Base-by-base conservation (phyloP, 2,113 vertebrate genomes). In the Chloropsis hardwickii region DNA sequence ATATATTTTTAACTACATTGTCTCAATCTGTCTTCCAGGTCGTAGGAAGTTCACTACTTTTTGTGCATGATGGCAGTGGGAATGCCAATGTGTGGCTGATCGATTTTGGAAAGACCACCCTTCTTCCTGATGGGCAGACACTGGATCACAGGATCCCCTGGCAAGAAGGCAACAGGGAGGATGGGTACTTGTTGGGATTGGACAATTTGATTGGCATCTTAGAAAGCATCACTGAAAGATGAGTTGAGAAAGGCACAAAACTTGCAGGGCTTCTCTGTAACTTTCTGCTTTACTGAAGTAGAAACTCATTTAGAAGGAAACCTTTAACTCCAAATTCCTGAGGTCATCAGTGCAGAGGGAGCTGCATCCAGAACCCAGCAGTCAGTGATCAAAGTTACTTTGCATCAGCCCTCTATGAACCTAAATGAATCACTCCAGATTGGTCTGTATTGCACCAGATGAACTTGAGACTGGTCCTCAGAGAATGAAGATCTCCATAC, bases 41-140 rank as follows among this genome's bases (percentile, higher is more conserved):
- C 15, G 99, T 99, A n/a, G 99, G 99, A 95, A 99, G 99, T 97
- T 99, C 99, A 19, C 98, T 99, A 83, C 98, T 99, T 94, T 99
- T 99, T 92, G 99, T 99, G 92, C 99, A 99, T 5, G 99, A 99
- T 96, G 98, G 98, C 91, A 99, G 97, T 28, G 98, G 98, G 69
- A 98, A 97, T 11, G 99, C 99, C 5, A 98, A 99, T 16, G 98
- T 99, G 62, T 99, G 99, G 99, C 98, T 99, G 77, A 99, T 99
- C 18, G 99, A 99, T 98, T 99, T 99, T 95, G 99, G 99, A 62
- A 99, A 99, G 97, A 99, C 99, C 67, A 99, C 98, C 0, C 97
- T 97, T 37, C 97, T 99, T 31, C 98, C 98, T 4, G 98, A 99
- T 24, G 99, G 98, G 94, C 98, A 99, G 95, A 98, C 84, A 29